Evolutionary conservation across 2,113 vertebrate genomes (phyloP).

Genomic region (Ceyx melanurus): DNA sequence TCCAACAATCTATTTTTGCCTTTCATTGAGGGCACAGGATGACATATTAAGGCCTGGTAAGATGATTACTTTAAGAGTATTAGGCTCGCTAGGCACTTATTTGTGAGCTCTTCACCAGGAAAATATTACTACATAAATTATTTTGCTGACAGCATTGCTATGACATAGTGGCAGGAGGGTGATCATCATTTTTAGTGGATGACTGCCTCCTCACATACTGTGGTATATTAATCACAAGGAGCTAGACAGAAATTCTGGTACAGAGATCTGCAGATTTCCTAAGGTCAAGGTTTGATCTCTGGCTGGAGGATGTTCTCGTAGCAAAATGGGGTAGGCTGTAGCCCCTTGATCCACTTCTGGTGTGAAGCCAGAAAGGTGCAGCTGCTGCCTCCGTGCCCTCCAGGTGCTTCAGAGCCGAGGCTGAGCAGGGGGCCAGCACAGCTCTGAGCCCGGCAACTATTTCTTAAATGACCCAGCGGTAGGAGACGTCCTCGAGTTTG

Average conservation of each 20-base stretch:
- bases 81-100: background rate
- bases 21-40: background rate
- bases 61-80: constrained; percentile 20
- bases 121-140: background rate
- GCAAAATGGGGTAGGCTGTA: fast-evolving
- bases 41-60: background rate
- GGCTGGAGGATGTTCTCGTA: background rate
- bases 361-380: background rate
- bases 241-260: background rate
- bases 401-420: background rate
- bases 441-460: background rate
- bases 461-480: background rate
- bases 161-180: background rate
- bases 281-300: fast-evolving
- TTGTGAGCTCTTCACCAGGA: background rate
- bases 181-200: background rate
- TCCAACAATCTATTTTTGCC: background rate
- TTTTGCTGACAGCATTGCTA: background rate
- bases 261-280: background rate
- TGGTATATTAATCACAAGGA: background rate
- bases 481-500: background rate
- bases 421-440: fast-evolving
- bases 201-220: background rate
- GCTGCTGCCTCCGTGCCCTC: fast-evolving
- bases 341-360: no score